Evolutionary conservation across 2,888 invertebrate species (phyloP).

Genomic region (Morpho achilles): DNA sequence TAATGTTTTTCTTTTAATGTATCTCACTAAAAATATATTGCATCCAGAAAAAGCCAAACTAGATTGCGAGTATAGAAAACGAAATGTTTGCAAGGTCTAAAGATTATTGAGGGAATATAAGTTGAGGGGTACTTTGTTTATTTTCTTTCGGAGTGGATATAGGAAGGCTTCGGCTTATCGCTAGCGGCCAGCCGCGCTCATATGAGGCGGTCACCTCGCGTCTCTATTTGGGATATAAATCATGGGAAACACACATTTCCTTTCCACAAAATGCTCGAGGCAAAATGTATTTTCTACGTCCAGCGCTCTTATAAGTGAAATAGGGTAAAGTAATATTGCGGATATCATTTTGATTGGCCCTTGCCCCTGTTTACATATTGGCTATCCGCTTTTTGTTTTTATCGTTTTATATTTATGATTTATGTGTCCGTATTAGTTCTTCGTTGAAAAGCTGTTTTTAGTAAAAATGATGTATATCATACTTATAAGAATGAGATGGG

Average conservation of each 20-base stretch:
- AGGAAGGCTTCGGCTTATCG: constrained; percentile 71
- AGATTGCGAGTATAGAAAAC: neutral
- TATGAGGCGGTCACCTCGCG: constrained; percentile 55
- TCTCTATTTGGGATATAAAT: constrained; percentile 71
- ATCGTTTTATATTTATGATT: neutral
- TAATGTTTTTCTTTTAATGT: no score
- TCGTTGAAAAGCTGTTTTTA: no score
- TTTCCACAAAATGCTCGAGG: constrained; percentile 64
- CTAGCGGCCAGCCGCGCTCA: constrained; percentile 63
- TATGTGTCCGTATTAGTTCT: constrained; percentile 3
- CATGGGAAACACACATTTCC: constrained; percentile 74
- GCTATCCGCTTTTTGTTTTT: neutral
- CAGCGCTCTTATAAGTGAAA: constrained; percentile 44
- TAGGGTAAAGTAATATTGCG: constrained; percentile 28
- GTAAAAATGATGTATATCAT: no score
- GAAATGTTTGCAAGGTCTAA: constrained; percentile 25
- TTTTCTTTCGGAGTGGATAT: constrained; percentile 66
- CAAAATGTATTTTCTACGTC: constrained; percentile 59
- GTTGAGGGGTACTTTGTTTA: constrained; percentile 64
- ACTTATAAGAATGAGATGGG: no score
- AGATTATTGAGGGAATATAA: constrained; percentile 63
- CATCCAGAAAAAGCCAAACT: neutral
- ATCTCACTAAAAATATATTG: no score
- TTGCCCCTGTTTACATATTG: constrained; percentile 11
- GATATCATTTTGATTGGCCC: constrained; percentile 18